Evolutionary conservation across 2,888 invertebrate genomes (phyloP).

Genomic region (Caradrina clavipalpis): DNA sequence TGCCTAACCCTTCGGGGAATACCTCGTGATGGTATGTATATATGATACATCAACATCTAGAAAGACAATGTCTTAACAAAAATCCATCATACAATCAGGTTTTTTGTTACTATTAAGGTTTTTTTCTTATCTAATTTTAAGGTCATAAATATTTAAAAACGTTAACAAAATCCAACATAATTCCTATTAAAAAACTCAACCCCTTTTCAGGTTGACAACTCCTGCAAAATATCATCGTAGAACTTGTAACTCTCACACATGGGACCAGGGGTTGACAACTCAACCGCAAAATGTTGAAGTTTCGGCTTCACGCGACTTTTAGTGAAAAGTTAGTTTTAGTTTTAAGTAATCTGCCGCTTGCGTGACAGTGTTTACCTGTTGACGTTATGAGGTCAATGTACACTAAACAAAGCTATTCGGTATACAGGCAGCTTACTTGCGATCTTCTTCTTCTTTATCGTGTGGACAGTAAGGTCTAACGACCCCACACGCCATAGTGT

Average conservation of each 20-base stretch:
- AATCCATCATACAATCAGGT: too few species aligned
- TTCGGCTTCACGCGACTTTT: slow-evolving; percentile 37
- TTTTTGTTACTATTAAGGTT: too few species aligned
- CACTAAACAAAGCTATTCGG: too few species aligned
- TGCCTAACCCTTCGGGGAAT: too few species aligned
- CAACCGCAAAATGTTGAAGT: slow-evolving; percentile 57
- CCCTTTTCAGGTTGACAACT: not conserved
- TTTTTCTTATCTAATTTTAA: too few species aligned
- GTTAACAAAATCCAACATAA: not conserved
- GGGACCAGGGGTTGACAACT: slow-evolving; percentile 52
- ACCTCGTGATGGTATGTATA: too few species aligned
- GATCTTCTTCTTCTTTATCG: too few species aligned
- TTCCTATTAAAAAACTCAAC: slow-evolving; percentile 17
- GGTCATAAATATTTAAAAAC: too few species aligned
- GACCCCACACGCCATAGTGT: too few species aligned
- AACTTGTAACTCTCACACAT: slow-evolving; percentile 52
- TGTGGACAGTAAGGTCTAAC: too few species aligned
- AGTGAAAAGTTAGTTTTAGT: slow-evolving; percentile 48
- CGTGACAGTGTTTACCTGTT: slow-evolving; percentile 47
- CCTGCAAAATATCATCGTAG: slow-evolving; percentile 38
- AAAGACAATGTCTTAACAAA: not conserved
- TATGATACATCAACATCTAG: not conserved
- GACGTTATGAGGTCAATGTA: slow-evolving; percentile 38
- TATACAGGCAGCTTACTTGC: too few species aligned
- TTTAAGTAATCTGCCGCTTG: slow-evolving; percentile 53